Evolutionary conservation across 1,140 invertebrate genomes (phyloP), one percentile per base, ranked within the genome.

Genomic region (Stegodyphus dumicola): DNA sequence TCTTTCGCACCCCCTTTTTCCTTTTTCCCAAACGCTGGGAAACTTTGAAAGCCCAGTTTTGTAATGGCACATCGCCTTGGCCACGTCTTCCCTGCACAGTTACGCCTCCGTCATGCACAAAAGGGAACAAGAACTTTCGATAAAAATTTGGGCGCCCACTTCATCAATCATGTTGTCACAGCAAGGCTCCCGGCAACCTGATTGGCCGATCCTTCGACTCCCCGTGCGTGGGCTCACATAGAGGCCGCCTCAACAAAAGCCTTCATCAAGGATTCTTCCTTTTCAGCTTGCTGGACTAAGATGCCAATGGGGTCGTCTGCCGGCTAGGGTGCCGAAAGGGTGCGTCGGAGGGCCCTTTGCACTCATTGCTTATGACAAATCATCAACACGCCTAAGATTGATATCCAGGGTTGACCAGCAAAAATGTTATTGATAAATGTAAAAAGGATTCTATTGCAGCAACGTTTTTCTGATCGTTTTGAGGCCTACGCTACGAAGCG

Each of bases 161-260:
- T 86, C 84, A 86, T 86, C 84, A 86, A 86, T 86, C 84, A 86
- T 86, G 84, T 77, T 86, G 84, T 86, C 84, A 86, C 84, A 86
- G 84, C 84, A 78, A 86, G 84, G 84, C 84, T 86, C 84, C 84
- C 75, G 67, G 75, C 84, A 77, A 75, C 67, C 84, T 86, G 84
- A 86, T 86, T 86, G 76, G 84, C 75, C 76, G 84, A 86, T 77
- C 84, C 76, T 51, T 71, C 69, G 54, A 74, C 79, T 83, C 81
- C 81, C 81, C 49, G 56, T 86, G 84, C 84, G 84, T 86, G 84
- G 76, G 84, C 69, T 77, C 79, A 66, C 70, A 85, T 56, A 65
- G 53, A 67, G 49, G 52, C 70, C 33, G 33, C 51, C 81, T 77
- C 64, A 77, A 86, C 84, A 86, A 86, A 86, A 86, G 76, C 76